phyloP scores from a whole-genome alignment of 2,797 vertebrate genomes.

The Rachycentron canadum region DNA sequence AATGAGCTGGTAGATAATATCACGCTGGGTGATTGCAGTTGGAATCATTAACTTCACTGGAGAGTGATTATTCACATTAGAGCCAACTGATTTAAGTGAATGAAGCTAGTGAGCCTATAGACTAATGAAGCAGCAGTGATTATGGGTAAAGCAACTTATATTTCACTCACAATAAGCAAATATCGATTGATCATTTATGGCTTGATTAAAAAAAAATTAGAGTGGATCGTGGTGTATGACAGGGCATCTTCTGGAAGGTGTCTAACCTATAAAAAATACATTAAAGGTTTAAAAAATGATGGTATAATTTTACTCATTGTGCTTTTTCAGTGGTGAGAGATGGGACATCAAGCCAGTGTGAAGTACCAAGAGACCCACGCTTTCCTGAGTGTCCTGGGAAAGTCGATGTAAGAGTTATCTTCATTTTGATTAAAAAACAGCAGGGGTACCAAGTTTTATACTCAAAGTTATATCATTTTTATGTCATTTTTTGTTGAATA shows the following conservation, averaged over 20 bases:
- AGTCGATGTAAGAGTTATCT: slow-evolving; percentile 90
- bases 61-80: slow-evolving; percentile 45
- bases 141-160: neutral
- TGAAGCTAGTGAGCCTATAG: slow-evolving; percentile 9
- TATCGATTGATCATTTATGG: slow-evolving; percentile 6
- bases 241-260: neutral
- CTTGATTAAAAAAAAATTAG: slow-evolving; percentile 16
- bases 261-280: neutral
- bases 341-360: slow-evolving; percentile 91
- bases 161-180: slow-evolving; percentile 11
- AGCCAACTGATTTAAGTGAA: slow-evolving; percentile 24
- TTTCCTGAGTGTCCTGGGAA: slow-evolving; percentile 95
- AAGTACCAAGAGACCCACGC: slow-evolving; percentile 92
- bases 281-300: neutral
- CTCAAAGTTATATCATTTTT: neutral
- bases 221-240: neutral
- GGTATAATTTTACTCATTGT: slow-evolving; percentile 15
- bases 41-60: slow-evolving; percentile 36
- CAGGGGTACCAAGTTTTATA: neutral
- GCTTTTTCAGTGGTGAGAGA: slow-evolving; percentile 81
- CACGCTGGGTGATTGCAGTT: slow-evolving; percentile 38
- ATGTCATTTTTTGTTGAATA: neutral
- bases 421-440: neutral
- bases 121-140: slow-evolving; percentile 21
- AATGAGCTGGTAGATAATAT: slow-evolving; percentile 55